Percentiles rank a stretch among this genome's conserved stretches.
These are phyloP conservation scores for Neolamprologus multifasciatus DNA, from an alignment of 2,797 vertebrate genomes.

Conservation along the genomic window DNA sequence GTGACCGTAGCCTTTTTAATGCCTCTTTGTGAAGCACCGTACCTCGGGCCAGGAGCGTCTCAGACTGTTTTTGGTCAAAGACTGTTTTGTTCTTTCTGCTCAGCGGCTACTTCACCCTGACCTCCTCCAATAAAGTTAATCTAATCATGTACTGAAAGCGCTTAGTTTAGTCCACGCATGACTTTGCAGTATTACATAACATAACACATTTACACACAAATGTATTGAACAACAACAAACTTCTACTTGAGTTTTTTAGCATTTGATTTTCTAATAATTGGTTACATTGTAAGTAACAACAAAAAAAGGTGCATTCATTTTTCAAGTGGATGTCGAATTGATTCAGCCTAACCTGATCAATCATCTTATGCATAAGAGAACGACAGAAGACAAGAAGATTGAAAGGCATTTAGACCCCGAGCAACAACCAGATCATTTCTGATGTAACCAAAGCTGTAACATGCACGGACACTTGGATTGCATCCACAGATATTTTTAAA, in stretches of 20 bases:
- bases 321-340: background rate
- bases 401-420: background rate
- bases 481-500: background rate
- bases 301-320: background rate
- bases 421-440: background rate
- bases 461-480: background rate
- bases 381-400: background rate
- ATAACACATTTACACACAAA: background rate
- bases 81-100: slow-evolving; percentile 46
- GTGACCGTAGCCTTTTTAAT: slow-evolving; percentile 28
- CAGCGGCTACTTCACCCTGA: slow-evolving; percentile 28
- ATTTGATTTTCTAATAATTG: background rate
- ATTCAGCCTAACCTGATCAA: background rate
- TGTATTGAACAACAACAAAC: background rate
- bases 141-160: slow-evolving; percentile 30
- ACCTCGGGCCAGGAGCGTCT: slow-evolving; percentile 46
- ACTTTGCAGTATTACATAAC: slow-evolving; percentile 34
- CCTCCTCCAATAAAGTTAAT: slow-evolving; percentile 16
- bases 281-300: background rate
- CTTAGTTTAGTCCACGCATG: slow-evolving; percentile 23
- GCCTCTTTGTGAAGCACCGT: slow-evolving; percentile 38
- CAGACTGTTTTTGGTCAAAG: slow-evolving; percentile 52
- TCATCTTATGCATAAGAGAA: background rate
- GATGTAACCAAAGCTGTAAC: slow-evolving; percentile 40
- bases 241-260: background rate